Evolutionary conservation across 2,797 vertebrate species (phyloP).

Genomic region (Cynodonichthys magdalenae): DNA sequence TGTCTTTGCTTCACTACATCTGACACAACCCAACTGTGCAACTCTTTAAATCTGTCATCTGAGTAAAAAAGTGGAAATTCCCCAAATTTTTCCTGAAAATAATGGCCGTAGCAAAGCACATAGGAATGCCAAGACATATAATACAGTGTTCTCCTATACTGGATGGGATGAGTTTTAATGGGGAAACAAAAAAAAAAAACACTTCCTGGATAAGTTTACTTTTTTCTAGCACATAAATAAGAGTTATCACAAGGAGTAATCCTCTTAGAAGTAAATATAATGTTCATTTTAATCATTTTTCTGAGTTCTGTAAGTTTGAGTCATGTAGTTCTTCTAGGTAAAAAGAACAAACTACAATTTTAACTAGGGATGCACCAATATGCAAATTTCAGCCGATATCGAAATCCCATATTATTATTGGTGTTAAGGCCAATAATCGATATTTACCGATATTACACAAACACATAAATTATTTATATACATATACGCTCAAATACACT

Average conservation of each 20-base stretch:
- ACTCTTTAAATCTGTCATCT: conserved; percentile 67
- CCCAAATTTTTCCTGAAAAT: conserved; percentile 64
- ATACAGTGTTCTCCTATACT: conserved; percentile 23
- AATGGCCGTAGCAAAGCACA: conserved; percentile 43
- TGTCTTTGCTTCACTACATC: conserved; percentile 62
- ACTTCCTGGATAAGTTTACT: conserved; percentile 1
- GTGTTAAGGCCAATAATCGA: too few relatives aligned
- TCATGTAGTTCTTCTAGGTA: too few relatives aligned
- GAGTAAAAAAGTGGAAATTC: conserved; percentile 66
- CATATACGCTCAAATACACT: too few relatives aligned
- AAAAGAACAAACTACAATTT: neutral
- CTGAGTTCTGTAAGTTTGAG: neutral
- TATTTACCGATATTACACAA: too few relatives aligned
- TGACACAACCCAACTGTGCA: conserved; percentile 67
- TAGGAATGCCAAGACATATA: conserved; percentile 42
- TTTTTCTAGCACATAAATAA: conserved; percentile 10
- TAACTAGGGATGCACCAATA: neutral
- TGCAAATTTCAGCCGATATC: too few relatives aligned
- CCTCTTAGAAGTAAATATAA: neutral
- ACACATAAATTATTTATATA: too few relatives aligned
- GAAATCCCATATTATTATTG: too few relatives aligned
- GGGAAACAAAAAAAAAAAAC: neutral
- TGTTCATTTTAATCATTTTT: conserved; percentile 4
- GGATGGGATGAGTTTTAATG: conserved; percentile 5
- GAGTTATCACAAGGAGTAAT: neutral